phyloP scores from a whole-genome alignment of 2,888 invertebrate species.

The Gymnocheta viridis region DNA sequence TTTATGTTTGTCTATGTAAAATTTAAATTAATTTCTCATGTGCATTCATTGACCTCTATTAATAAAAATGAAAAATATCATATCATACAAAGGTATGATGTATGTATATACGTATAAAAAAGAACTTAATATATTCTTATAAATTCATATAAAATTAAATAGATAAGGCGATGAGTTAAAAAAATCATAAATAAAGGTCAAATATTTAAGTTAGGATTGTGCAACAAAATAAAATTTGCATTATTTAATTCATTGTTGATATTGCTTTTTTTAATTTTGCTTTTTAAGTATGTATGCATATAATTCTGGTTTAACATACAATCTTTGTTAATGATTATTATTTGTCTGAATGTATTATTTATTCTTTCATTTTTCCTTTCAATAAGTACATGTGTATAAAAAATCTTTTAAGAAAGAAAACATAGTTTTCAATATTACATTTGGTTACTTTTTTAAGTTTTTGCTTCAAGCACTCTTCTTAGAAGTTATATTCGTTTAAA shows the following conservation, averaged over 20 bases:
- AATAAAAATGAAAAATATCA: constrained; percentile 41
- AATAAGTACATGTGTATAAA: constrained; percentile 63
- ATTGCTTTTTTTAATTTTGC: neutral
- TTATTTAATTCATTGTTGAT: constrained; percentile 5
- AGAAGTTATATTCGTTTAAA: constrained; percentile 7
- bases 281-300: neutral
- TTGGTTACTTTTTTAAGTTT: constrained; percentile 4
- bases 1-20: constrained; percentile 24
- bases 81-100: constrained; percentile 49
- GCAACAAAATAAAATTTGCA: constrained; percentile 23
- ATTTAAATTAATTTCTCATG: constrained; percentile 47
- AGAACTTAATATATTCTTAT: constrained; percentile 12
- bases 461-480: constrained; percentile 46
- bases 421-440: constrained; percentile 53
- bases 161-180: constrained; percentile 32
- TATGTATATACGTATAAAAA: constrained; percentile 25
- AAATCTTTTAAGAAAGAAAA: constrained; percentile 43
- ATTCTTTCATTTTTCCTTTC: constrained; percentile 30
- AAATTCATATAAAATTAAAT: constrained; percentile 17
- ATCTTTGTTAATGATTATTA: constrained; percentile 19
- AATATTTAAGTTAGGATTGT: constrained; percentile 38
- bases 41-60: constrained; percentile 59
- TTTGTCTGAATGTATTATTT: constrained; percentile 12
- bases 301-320: neutral
- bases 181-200: constrained; percentile 36